Evolutionary conservation across 2,888 invertebrate genomes (phyloP), one percentile per base, ranked within the genome.

Genomic region (Steinernema hermaphroditum): DNA sequence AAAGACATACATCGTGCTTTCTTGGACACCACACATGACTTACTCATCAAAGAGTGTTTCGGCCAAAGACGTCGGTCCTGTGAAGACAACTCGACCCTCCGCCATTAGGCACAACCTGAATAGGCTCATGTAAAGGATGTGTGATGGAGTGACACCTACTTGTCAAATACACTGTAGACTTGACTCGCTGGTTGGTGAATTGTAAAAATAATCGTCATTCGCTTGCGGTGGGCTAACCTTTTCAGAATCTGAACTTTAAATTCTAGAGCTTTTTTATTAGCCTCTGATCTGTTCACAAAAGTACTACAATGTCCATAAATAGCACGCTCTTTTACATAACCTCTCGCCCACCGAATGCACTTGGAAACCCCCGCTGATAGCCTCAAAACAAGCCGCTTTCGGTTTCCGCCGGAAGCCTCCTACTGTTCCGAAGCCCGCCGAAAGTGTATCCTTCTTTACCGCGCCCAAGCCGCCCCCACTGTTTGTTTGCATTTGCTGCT

Each of bases 121-220:
- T n/a, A 49, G 22, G 16, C 16, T 46, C 4, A 19, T 46, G n/a
- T 16, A 46, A 46, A 46, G 4, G 9, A 46, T 4, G 22, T 46
- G 14, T 2, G 73, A n/a, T n/a, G n/a, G n/a, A n/a, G n/a, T n/a
- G n/a, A n/a, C n/a, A n/a, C n/a, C 74, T 78, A 88, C 85, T 88
- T 92, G 88, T 95, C 94, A 85, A 96, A 96, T 89, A 94, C 91
- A 24, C 92, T 91, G 86, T 93, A 96, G 29, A 89, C 87, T 87
- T 96, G 94, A 0, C 94, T 94, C 0, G 93, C 93, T 0, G 96
- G 96, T 88, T 96, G 96, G 89, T 96, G 96, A 77, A 96, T 93
- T 0, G 96, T 96, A 84, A 93, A 91, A 16, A 96, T 90, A 71
- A 96, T 92, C 0, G 95, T 95, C 89, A 94, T 94, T 29, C 94